Evolutionary conservation across 2,888 invertebrate genomes (phyloP).

Genomic region (Notocelia uddmanniana): DNA sequence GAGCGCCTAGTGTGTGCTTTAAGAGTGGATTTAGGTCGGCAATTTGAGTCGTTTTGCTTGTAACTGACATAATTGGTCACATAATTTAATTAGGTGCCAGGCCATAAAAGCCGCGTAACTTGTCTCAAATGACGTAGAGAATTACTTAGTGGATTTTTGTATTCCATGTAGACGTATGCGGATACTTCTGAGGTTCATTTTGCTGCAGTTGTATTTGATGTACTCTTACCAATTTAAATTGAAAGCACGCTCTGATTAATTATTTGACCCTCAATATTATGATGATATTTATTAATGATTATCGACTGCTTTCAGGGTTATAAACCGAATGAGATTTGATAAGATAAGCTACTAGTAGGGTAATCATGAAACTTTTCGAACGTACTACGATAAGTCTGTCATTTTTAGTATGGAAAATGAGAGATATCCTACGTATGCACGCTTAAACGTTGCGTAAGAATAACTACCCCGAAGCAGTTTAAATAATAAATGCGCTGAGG

Average conservation of each 20-base stretch:
- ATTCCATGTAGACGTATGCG: not conserved
- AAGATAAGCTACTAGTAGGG: not conserved
- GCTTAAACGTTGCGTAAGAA: no score
- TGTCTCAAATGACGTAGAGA: not conserved
- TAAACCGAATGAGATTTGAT: not conserved
- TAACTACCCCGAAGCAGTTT: no score
- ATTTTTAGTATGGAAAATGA: no score
- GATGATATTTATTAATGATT: conserved; percentile 13
- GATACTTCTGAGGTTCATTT: no score
- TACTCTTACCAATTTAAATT: no score
- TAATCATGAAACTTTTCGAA: no score
- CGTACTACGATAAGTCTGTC: no score
- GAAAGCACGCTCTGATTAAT: no score
- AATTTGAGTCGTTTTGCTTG: conserved; percentile 21
- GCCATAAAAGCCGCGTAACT: not conserved
- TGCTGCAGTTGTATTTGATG: conserved; percentile 8
- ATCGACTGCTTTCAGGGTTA: not conserved
- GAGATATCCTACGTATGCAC: no score
- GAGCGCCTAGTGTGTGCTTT: conserved; percentile 40
- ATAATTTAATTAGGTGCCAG: conserved; percentile 26
- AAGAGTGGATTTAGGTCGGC: conserved; percentile 35
- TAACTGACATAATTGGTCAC: conserved; percentile 30
- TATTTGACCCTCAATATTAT: no score
- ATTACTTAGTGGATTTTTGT: conserved; percentile 14
- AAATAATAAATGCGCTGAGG: not conserved